A percentile compares a stretch with the other conserved stretches of the same genome.
phyloP scores from a whole-genome alignment of 2,113 vertebrate genomes.

The Campylomormyrus numenius region DNA sequence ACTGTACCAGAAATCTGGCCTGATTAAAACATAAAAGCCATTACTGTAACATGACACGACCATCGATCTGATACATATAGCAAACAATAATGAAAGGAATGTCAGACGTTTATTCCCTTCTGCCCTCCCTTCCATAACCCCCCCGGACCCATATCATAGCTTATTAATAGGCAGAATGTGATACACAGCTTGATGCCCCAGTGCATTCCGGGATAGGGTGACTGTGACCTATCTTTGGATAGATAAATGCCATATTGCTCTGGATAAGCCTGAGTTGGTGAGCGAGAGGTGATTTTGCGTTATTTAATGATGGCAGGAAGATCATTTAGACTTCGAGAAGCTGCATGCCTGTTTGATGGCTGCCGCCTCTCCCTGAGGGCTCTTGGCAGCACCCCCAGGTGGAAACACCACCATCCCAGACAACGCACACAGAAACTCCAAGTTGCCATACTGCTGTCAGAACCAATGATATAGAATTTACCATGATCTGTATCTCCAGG shows the following conservation, averaged over 20 bases:
- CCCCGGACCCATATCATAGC: not conserved
- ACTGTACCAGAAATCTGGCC: not conserved
- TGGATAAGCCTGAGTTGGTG: not conserved
- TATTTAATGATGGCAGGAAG: not conserved
- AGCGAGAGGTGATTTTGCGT: not conserved
- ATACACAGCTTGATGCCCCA: not conserved
- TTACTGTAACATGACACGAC: not conserved
- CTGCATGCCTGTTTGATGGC: not conserved
- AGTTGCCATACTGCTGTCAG: not conserved
- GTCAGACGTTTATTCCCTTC: not conserved
- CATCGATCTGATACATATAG: not conserved
- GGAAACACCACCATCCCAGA: not conserved
- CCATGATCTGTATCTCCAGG: not conserved
- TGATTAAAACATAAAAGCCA: not conserved
- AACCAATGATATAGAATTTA: not conserved
- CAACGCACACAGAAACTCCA: not conserved
- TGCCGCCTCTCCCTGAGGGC: not conserved
- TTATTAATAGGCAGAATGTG: not conserved
- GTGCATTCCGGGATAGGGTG: not conserved
- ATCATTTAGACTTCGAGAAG: not conserved
- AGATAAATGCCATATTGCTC: not conserved
- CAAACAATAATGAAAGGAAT: not conserved
- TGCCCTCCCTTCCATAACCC: not conserved
- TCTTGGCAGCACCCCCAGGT: not conserved
- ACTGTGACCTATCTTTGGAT: not conserved